Evolutionary conservation across 2,888 invertebrate species (phyloP), one percentile per base, ranked within the genome.

Genomic region (Diaphora mendica): DNA sequence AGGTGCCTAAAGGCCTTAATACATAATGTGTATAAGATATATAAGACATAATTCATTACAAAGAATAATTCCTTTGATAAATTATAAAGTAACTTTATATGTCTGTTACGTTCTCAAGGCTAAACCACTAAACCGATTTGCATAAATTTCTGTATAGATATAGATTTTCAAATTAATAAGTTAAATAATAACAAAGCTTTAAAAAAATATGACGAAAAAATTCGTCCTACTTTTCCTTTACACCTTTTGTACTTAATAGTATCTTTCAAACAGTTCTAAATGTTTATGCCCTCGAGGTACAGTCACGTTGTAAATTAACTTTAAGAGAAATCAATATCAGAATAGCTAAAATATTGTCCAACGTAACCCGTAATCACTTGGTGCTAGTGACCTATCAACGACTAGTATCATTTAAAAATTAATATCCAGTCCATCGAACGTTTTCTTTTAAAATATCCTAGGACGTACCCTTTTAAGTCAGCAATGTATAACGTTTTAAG

Each of bases 301-400:
- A 82, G 85, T 86, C 85, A 85, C 83, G 87, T 78, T 82, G 86
- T 88, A 88, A 90, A 92, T 91, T 87, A 87, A 84, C 86, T 87
- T 79, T 85, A 70, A 75, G 85, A 91, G 91, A 91, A 92, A 92
- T 92, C 92, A 92, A 93, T 93, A 92, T 89, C 87, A 87, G 86
- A 92, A 91, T 89, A 87, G 87, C 85, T 91, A 89, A 91, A 91
- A 91, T 91, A 91, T 90, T 91, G 90, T 88, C 87, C 85, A 84
- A 82, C 77, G 76, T 73, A 90, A 87, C 90, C 89, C 86, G 85
- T 90, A 91, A 91, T 84, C 84, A 85, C 72, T 74, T 74, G 74
- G 71, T 77, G 79, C 79, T 78, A 85, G 83, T 87, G 87, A 88
- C 86, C 88, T 84, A 70, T 77, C 23, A 71, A 64, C 65, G 72